Conservation (phyloP, 2,797 vertebrate genomes). For the Cryptoblepharus egeriae region DNA sequence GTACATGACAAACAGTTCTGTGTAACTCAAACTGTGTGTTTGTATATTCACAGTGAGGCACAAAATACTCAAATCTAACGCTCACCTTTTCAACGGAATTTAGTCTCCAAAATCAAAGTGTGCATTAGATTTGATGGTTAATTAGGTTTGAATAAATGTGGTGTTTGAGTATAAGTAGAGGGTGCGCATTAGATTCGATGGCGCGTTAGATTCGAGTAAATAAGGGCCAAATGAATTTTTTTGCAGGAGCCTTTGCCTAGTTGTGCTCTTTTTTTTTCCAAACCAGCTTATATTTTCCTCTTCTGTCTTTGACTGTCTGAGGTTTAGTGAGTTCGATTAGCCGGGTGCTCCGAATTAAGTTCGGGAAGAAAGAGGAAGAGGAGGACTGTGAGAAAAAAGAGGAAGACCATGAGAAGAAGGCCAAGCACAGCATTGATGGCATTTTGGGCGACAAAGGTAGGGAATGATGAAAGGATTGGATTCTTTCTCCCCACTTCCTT, state of each 20-base stretch:
- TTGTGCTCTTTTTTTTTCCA: not conserved
- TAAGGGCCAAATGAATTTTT: too few species aligned
- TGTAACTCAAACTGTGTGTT: not conserved
- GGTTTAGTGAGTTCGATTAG: constrained; percentile 99
- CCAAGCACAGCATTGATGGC: constrained; percentile 98
- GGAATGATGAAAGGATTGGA: not conserved
- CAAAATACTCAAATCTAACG: too few species aligned
- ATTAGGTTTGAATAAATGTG: too few species aligned
- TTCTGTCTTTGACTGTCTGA: constrained; percentile 82
- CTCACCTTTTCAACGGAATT: too few species aligned
- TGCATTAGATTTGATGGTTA: too few species aligned
- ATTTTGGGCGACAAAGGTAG: constrained; percentile 99
- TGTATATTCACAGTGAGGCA: rapidly evolving
- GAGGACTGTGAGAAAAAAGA: constrained; percentile 97
- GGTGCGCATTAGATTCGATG: too few species aligned
- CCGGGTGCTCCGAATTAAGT: constrained; percentile 98
- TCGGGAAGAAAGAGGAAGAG: constrained; percentile 99
- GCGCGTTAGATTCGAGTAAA: too few species aligned
- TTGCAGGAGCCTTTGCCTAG: too few species aligned
- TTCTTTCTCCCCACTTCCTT: not conserved
- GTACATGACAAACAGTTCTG: not conserved
- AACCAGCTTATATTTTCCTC: constrained; percentile 76
- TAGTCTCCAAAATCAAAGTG: too few species aligned
- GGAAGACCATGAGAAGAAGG: constrained; percentile 96
- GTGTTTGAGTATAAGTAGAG: too few species aligned